A percentile compares a stretch with the other conserved stretches of the same genome.
phyloP scores from a whole-genome alignment of 2,113 vertebrate species.

The Corythaixoides concolor region DNA sequence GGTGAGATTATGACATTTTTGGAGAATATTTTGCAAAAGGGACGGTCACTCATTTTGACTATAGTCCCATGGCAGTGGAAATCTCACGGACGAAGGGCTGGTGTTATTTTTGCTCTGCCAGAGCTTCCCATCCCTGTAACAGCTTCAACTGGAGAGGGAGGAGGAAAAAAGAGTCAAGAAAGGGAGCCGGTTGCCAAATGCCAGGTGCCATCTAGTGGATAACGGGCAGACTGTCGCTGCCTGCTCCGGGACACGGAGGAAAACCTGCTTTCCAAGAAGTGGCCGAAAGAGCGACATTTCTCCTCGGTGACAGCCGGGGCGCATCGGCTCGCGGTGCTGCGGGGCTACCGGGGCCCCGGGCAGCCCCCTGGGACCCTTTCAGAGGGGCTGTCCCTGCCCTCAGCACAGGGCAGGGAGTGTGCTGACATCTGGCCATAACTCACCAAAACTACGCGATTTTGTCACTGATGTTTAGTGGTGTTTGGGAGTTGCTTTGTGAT shows the following conservation, averaged over 20 bases:
- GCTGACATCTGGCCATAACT: fast-evolving
- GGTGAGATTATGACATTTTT: not conserved
- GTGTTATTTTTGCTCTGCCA: not conserved
- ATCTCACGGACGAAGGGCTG: not conserved
- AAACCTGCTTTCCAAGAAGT: not conserved
- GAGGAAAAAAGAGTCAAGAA: not conserved
- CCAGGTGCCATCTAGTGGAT: constrained; percentile 75
- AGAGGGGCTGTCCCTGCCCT: not conserved
- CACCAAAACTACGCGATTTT: not conserved
- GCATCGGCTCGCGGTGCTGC: not conserved
- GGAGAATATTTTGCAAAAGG: not conserved
- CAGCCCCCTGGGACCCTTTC: not conserved
- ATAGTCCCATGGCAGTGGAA: not conserved
- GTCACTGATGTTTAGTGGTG: not conserved
- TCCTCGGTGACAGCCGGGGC: not conserved
- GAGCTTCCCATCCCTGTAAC: not conserved
- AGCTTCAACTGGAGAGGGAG: not conserved
- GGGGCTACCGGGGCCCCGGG: not conserved
- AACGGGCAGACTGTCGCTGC: not conserved
- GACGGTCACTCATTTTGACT: not conserved
- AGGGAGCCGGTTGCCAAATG: constrained; percentile 29
- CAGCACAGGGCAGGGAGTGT: no score
- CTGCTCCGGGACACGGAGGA: fast-evolving
- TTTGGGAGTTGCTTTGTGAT: not conserved
- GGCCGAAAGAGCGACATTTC: not conserved